phyloP scores from a whole-genome alignment of 2,797 vertebrate genomes.

The Poecilia gillii region DNA sequence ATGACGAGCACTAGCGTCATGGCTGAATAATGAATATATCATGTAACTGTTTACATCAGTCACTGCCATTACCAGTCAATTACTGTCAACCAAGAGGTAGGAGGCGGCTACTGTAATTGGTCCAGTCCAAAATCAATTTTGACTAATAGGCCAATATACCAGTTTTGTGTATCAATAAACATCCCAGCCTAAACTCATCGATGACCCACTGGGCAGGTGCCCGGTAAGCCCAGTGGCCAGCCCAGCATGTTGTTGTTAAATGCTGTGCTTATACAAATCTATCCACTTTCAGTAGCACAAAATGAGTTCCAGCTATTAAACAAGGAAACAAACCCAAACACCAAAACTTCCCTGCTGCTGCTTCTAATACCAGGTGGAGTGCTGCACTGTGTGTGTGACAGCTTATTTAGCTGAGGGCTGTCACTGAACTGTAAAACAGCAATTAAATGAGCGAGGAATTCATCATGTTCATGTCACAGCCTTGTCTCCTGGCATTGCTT shows the following conservation, averaged over 20 bases:
- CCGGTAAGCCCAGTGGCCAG: no score
- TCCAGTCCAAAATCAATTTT: no score
- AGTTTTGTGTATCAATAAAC: no score
- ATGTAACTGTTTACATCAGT: no score
- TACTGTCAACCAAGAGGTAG: no score
- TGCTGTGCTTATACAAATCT: neutral
- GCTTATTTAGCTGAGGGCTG: conserved; percentile 70
- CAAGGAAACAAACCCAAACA: neutral
- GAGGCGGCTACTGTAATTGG: no score
- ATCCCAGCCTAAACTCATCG: no score
- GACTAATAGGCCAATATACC: no score
- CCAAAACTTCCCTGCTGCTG: neutral
- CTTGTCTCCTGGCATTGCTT: conserved; percentile 60
- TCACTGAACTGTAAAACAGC: conserved; percentile 68
- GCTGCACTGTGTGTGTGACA: conserved; percentile 46
- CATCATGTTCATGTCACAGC: conserved; percentile 58
- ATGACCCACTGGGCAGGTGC: no score
- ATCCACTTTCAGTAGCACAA: neutral
- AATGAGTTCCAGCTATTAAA: neutral
- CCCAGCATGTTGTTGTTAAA: neutral
- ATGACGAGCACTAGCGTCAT: no score
- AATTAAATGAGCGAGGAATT: conserved; percentile 69
- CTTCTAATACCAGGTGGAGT: neutral
- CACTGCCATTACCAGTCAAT: no score
- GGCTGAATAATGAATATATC: no score